phyloP scores from a whole-genome alignment of 2,113 vertebrate genomes.

The Leptocoma aspasia region DNA sequence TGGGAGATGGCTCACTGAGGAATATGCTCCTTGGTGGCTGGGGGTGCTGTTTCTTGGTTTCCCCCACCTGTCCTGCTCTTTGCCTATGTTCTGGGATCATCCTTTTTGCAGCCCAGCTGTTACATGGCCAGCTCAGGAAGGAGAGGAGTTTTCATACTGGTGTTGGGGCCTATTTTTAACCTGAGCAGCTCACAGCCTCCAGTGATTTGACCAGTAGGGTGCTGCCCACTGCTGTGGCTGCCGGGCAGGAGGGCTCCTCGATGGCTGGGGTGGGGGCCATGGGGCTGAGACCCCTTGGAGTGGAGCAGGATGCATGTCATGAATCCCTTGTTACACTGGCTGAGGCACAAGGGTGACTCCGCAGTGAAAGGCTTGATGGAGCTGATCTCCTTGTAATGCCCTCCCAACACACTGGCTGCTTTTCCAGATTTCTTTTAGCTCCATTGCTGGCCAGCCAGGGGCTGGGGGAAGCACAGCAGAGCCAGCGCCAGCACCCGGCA shows the following conservation, averaged over 20 bases:
- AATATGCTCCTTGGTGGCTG: neutral
- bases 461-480: neutral
- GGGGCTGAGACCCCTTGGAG: neutral
- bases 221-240: accelerated
- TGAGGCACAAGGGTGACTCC: neutral
- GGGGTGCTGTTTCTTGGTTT: neutral
- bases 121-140: accelerated
- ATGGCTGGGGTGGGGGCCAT: neutral
- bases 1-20: neutral
- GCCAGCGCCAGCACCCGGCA: accelerated
- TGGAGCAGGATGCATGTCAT: neutral
- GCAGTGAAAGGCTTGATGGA: neutral
- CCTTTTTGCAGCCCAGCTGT: neutral
- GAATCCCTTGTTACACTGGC: neutral
- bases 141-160: neutral
- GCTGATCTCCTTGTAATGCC: neutral
- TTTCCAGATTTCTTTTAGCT: neutral
- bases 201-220: accelerated
- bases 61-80: neutral
- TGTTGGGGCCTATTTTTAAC: neutral
- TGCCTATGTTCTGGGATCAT: neutral
- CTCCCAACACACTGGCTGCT: accelerated
- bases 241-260: accelerated
- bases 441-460: accelerated
- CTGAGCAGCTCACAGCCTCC: neutral